Percentiles rank a stretch among this genome's conserved stretches.
These are phyloP conservation scores for Neria commutata DNA, from an alignment of 2,888 invertebrate species.

Conservation along the genomic window DNA sequence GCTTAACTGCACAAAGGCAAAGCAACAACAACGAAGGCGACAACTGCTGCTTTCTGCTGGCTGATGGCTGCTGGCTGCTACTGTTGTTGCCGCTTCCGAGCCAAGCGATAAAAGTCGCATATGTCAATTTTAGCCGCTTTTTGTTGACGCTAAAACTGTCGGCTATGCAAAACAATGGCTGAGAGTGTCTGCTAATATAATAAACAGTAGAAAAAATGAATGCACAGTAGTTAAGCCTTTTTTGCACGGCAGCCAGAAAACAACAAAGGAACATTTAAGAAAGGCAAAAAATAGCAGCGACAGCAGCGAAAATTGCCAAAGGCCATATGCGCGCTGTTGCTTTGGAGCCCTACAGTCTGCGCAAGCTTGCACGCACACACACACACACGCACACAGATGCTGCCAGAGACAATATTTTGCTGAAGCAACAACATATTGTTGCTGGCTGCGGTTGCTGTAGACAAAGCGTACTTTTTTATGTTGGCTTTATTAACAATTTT, in stretches of 20 bases:
- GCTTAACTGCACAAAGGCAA: not conserved
- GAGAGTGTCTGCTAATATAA: too few species aligned
- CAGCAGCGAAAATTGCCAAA: not conserved
- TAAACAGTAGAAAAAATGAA: too few species aligned
- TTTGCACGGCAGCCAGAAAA: not conserved
- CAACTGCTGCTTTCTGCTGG: not conserved
- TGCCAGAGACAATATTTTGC: too few species aligned
- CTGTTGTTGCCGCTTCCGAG: too few species aligned
- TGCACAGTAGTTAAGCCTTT: not conserved
- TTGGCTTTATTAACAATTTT: too few species aligned
- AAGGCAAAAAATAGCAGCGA: not conserved
- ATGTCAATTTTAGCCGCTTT: not conserved
- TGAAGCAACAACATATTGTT: conserved; percentile 1
- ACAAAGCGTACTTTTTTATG: not conserved
- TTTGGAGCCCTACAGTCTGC: not conserved
- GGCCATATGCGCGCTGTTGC: not conserved
- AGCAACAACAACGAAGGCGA: not conserved
- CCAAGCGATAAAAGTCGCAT: not conserved
- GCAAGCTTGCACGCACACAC: too few species aligned
- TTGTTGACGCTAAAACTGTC: not conserved
- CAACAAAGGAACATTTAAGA: not conserved
- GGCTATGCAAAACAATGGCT: not conserved
- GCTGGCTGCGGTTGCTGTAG: too few species aligned
- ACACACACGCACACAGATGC: too few species aligned
- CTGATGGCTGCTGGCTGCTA: too few species aligned